Evolutionary conservation across 2,113 vertebrate genomes (phyloP), one percentile per base, ranked within the genome.

Genomic region (Epinephelus moara): DNA sequence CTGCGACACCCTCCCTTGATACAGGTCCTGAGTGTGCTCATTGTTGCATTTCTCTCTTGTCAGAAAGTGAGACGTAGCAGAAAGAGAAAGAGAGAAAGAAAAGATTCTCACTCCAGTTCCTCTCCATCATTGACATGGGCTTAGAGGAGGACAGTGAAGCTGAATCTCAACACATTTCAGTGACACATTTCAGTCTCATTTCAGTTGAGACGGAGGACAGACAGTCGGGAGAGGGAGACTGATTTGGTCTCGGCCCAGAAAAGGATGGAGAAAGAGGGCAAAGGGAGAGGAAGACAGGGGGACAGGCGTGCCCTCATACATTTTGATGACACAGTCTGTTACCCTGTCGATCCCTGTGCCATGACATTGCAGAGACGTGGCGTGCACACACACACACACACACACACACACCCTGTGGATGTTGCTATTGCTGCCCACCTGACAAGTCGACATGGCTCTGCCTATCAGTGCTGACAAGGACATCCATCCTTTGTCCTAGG

Each of bases 401-500:
- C 30, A 18, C 30, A 70, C 63, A 52, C 42, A 21, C 40, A 66
- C 59, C 25, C 19, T 23, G 18, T 81, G 18, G 53, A 75, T 78
- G n/a, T 18, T 60, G 56, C 63, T 37, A 5, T 40, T 62, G 78
- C n/a, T 84, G 86, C 76, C 42, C 52, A 80, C 79, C 82, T 85
- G 80, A 87, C 82, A 85, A 75, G 68, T 53, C 3, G 50, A 84
- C 85, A 82, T 3, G 37, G 67, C 61, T 86, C 63, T 84, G 80
- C 82, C 82, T 69, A 27, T 91, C 89, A 76, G 60, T 6, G 69
- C 55, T 80, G 90, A 91, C 91, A 86, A 78, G 91, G 85, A 89
- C 82, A 89, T 90, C 75, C 79, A 81, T 89, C 84, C 69, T 78
- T 37, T 27, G 45, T 82, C 86, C 66, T 73, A 82, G 49, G 81